Evolutionary conservation across 1,140 invertebrate species (phyloP), one percentile per base, ranked within the genome.

Genomic region (Chymomyza costata): DNA sequence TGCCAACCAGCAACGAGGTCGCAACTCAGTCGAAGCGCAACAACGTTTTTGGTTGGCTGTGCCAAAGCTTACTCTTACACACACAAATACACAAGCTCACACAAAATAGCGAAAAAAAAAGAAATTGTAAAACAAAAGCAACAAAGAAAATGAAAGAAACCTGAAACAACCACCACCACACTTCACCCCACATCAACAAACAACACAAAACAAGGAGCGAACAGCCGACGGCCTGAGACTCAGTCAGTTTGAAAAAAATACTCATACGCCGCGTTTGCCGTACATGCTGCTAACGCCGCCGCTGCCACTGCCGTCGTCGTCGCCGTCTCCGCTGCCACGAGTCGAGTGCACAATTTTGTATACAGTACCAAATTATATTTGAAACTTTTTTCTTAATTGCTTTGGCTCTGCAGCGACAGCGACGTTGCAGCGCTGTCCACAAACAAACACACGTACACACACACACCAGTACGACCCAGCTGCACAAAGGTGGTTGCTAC

Each of bases 331-430:
- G 51, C 18, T 32, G 17, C 18, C 38, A 21, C 15, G 57, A 73
- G 62, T 78, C 67, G 76, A 80, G 73, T 80, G 69, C 73, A 74
- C 69, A 84, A 82, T 74, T 80, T 84, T 84, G 69, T 83, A 82
- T 84, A 84, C 82, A 82, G 76, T 84, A 76, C 74, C 80, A 84
- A 84, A 80, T 82, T 82, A 70, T 51, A 84, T 84, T 84, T 82
- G 76, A 78, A 84, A 84, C 82, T 82, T 84, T 84, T 84, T 82
- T 64, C 71, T 82, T 80, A 84, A 84, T 84, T 82, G 73, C 78
- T 55, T 16, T 43, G n/a, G 19, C 13, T 21, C 34, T 25, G 37
- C 6, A 15, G 3, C 13, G 10, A 48, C 54, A 35, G 48, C 14
- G 14, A 39, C 38, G 15, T 39, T 7, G 39, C 35, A 11, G n/a